These are phyloP conservation scores for Patiria miniata DNA, from an alignment of 35 echinoderm and acorn worm genomes.

Conservation along the genomic window DNA sequence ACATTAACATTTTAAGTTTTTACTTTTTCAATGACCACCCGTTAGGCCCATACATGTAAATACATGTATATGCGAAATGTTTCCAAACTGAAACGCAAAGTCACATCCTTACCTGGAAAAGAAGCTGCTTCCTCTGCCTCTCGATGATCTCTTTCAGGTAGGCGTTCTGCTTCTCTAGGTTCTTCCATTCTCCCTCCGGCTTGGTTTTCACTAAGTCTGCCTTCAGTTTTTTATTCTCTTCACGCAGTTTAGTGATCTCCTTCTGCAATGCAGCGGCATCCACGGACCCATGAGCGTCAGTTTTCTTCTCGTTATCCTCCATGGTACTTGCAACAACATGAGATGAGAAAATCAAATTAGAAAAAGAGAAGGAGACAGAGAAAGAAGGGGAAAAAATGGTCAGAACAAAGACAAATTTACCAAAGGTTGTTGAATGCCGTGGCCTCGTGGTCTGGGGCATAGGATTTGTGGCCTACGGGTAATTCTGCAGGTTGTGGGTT, in stretches of 20 bases:
- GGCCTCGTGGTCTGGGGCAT: no score
- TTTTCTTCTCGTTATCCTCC: not conserved
- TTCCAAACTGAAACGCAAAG: not conserved
- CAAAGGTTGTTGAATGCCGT: no score
- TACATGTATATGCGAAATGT: no score
- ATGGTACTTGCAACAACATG: not conserved
- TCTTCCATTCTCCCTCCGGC: not conserved
- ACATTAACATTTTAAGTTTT: no score
- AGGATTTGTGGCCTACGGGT: no score
- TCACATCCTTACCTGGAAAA: conserved; percentile 5
- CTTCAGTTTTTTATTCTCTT: not conserved
- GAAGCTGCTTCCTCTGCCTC: conserved; percentile 24
- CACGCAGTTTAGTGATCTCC: not conserved
- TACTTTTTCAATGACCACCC: no score
- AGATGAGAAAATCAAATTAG: not conserved
- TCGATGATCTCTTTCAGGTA: conserved; percentile 38
- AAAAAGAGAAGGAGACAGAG: not conserved
- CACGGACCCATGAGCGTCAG: not conserved
- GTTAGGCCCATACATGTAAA: no score
- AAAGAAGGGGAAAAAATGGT: not conserved
- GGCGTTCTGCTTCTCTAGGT: conserved; percentile 19
- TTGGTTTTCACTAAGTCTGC: not conserved
- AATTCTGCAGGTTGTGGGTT: no score
- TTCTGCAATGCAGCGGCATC: not conserved
- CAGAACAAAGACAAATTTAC: no score